phyloP scores from a whole-genome alignment of 2,888 invertebrate genomes.

The Pyrrhosoma nymphula region DNA sequence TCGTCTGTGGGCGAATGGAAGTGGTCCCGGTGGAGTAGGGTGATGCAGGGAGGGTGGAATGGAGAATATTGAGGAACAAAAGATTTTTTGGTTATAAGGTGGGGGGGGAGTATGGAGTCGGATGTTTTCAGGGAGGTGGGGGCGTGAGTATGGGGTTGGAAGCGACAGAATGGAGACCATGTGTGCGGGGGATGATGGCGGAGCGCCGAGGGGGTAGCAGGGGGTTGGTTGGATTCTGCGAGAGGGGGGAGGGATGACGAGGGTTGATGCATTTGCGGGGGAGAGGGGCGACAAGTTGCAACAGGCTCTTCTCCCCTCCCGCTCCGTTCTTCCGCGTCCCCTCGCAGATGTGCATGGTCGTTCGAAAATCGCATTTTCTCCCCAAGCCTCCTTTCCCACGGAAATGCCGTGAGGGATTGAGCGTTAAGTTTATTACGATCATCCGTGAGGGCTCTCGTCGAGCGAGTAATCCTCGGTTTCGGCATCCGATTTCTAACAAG shows the following conservation, averaged over 20 bases:
- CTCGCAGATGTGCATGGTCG: background rate
- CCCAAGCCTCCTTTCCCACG: background rate
- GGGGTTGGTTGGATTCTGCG: background rate
- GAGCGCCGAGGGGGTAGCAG: background rate
- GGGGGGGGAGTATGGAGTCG: background rate
- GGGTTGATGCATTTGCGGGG: background rate
- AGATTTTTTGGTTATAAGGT: background rate
- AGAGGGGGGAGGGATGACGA: background rate
- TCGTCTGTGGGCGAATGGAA: background rate
- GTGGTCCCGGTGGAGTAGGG: background rate
- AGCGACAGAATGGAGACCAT: slow-evolving; percentile 12
- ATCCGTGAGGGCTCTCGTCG: background rate
- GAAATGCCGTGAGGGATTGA: background rate
- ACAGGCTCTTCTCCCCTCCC: background rate
- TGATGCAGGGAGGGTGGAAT: background rate
- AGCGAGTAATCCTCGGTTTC: background rate
- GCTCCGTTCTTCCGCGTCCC: no score
- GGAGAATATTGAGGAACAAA: background rate
- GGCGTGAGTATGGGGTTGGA: background rate
- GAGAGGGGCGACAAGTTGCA: no score
- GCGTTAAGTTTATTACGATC: background rate
- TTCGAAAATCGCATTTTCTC: background rate
- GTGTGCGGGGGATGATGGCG: slow-evolving; percentile 35
- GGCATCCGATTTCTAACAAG: background rate
- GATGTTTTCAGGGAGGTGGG: background rate